Conservation (phyloP, 2,797 vertebrate genomes). For the Malurus splendens region DNA sequence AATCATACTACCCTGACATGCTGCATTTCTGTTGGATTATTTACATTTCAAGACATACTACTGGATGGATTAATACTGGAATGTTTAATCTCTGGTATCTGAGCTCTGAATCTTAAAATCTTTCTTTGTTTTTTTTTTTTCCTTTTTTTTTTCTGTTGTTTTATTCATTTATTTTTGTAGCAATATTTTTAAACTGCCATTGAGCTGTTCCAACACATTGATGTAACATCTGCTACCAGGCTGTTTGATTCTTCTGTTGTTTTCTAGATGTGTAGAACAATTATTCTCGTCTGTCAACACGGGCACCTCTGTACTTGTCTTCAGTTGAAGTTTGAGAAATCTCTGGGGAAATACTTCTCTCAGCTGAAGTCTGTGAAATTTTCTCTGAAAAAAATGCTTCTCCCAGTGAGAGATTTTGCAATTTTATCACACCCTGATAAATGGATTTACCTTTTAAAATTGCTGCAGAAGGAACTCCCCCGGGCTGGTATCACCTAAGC, state of each 20-base stretch:
- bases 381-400: not conserved
- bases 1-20: not conserved
- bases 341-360: not conserved
- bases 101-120: not conserved
- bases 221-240: not conserved
- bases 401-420: not conserved
- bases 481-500: not conserved
- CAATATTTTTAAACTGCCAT: not conserved
- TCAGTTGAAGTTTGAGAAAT: not conserved
- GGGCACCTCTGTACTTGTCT: not conserved
- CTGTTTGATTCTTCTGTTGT: not conserved
- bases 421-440: not conserved
- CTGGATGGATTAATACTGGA: not conserved
- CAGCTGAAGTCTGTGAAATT: not conserved
- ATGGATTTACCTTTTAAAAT: not conserved
- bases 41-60: not conserved
- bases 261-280: not conserved
- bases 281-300: not conserved
- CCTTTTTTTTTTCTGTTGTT: not conserved
- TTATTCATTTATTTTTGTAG: not conserved
- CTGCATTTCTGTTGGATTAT: not conserved
- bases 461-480: not conserved
- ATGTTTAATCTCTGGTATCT: not conserved
- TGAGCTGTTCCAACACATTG: not conserved
- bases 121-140: fast-evolving